Evolutionary conservation across 2,888 invertebrate species (phyloP).

Genomic region (Therioaphis trifolii): DNA sequence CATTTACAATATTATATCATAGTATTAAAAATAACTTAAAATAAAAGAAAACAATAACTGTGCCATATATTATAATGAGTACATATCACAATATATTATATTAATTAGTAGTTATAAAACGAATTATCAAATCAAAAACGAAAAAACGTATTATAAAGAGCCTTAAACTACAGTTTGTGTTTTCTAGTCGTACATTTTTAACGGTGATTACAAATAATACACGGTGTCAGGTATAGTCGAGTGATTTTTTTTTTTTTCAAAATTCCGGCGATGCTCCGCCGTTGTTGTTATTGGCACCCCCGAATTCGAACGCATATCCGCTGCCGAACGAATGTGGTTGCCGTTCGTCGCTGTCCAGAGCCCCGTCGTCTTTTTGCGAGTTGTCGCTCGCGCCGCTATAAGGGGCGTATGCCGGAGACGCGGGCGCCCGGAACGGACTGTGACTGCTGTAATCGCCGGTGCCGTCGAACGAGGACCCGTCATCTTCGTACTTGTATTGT

Average conservation of each 20-base stretch:
- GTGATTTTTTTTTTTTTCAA: not conserved
- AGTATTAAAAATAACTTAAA: too few relatives aligned
- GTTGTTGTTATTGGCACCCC: not conserved
- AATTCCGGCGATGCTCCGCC: conserved; percentile 7
- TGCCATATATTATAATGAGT: too few relatives aligned
- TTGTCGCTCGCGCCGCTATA: not conserved
- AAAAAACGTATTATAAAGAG: too few relatives aligned
- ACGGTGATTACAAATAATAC: too few relatives aligned
- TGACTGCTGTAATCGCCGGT: conserved; percentile 48
- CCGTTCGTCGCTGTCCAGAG: conserved; percentile 68
- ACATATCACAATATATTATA: too few relatives aligned
- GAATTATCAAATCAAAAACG: too few relatives aligned
- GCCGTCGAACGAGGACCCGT: conserved; percentile 24
- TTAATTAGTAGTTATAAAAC: too few relatives aligned
- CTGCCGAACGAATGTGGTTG: conserved; percentile 73
- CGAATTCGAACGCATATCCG: conserved; percentile 76
- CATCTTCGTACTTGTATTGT: conserved; percentile 24
- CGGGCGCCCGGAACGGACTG: conserved; percentile 41
- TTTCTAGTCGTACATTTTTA: too few relatives aligned
- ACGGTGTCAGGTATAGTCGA: too few relatives aligned
- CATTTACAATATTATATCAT: too few relatives aligned
- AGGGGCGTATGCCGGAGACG: not conserved
- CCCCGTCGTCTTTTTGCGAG: conserved; percentile 66
- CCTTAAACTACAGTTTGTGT: too few relatives aligned
- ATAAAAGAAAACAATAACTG: too few relatives aligned